Base-by-base conservation (phyloP, 2,888 invertebrate species). In the Drosophila fungiperda region DNA sequence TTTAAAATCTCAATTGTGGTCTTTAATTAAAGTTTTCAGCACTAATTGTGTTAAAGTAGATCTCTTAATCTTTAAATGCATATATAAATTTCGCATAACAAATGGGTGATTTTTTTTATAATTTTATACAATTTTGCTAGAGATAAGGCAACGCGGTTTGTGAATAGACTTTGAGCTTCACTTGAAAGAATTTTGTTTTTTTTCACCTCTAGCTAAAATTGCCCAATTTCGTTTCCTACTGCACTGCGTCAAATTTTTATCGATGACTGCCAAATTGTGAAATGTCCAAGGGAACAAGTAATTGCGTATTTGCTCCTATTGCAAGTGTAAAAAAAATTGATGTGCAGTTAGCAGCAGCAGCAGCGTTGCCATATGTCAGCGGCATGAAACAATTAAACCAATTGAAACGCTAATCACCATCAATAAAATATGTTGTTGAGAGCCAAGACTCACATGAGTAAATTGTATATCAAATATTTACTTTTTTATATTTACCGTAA, bases 21-120 rank as follows among this genome's bases (percentile, higher is more conserved):
- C 9, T 17, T 40, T 67, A 72, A 72, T 67, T 76, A 72, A 72
- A 60, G 50, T 40, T 45, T 42, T 57, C 26, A 61, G 48, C 66
- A 50, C 53, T 15, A 52, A 54, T 40, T 53, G 49, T 29, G 57
- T 35, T 48, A 26, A n/a, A 17, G 7, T 50, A 42, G 36, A 57
- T 40, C 54, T 42, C 36, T 33, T 38, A 15, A 48, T 45, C 26
- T 36, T 36, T 3, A 9, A 45, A 23, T 8, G 4, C 3, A 23
- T 7, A 42, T 20, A 20, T 1, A 42, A 57, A 20, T 40, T 45
- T 45, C 20, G 45, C 45, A 45, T 17, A 38, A 36, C 12, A 38
- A 38, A 11, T 38, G 23, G 20, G 20, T 7, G 17, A 29, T 17
- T 49, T 50, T 32, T 42, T 11, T 23, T 45, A 6, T n/a, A 29